Conservation (phyloP, 2,888 invertebrate genomes). For the Meta bourneti region DNA sequence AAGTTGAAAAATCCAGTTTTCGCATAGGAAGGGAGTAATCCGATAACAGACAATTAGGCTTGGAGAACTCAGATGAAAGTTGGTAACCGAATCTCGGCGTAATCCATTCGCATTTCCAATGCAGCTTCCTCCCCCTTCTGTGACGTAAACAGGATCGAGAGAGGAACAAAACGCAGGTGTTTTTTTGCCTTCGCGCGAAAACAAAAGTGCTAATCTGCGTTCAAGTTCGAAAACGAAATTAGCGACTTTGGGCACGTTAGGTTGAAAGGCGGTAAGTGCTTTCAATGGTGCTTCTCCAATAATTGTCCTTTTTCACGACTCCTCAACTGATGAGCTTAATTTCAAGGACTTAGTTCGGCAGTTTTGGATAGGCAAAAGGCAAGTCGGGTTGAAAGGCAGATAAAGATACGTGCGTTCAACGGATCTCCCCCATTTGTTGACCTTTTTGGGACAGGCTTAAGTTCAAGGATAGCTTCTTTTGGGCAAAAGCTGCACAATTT, state of each 20-base stretch:
- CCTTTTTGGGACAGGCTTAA: no score
- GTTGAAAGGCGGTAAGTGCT: no score
- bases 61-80: constrained; percentile 29
- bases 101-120: background rate
- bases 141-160: background rate
- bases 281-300: no score
- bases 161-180: background rate
- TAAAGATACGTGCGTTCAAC: no score
- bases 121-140: background rate
- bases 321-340: no score
- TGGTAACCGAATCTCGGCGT: constrained; percentile 16
- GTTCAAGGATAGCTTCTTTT: no score
- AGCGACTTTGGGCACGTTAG: background rate
- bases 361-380: no score
- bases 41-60: constrained; percentile 64
- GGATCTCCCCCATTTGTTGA: no score
- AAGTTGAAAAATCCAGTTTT: constrained; percentile 56
- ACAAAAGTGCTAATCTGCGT: background rate
- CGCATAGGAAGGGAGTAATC: constrained; percentile 50
- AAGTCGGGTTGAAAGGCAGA: no score
- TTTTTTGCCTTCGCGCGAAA: background rate
- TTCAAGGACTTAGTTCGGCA: no score
- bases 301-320: no score
- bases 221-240: background rate
- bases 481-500: no score